phyloP scores from a whole-genome alignment of 2,113 vertebrate species.

The Prunella fulvescens region DNA sequence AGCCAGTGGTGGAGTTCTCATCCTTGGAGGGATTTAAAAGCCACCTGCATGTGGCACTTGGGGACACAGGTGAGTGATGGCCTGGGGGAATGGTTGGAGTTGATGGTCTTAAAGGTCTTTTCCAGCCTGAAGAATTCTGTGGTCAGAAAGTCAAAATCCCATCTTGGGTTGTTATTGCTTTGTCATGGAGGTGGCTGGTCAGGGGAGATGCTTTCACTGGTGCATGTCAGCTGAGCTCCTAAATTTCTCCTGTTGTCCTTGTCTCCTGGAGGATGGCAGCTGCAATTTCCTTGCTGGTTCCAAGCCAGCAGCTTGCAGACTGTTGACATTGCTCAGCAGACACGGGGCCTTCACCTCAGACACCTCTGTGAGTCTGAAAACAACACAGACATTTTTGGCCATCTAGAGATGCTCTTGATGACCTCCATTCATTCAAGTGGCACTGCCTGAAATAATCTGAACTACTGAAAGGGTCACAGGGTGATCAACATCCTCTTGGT shows the following conservation, averaged over 20 bases:
- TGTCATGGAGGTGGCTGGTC: not conserved
- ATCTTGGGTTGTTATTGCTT: not conserved
- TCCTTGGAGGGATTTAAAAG: not conserved
- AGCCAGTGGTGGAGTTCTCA: not conserved
- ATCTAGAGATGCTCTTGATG: not conserved
- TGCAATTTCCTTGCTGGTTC: constrained; percentile 16
- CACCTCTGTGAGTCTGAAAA: not conserved
- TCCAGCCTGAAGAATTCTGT: not conserved
- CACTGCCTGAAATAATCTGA: not conserved
- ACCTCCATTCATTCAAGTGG: not conserved
- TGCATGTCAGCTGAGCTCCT: not conserved
- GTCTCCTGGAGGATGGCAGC: not conserved
- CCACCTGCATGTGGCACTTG: accelerated
- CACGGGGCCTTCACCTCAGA: not conserved
- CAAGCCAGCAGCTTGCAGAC: not conserved
- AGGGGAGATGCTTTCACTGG: not conserved
- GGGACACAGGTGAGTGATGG: not conserved
- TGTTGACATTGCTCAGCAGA: not conserved
- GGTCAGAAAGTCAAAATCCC: not conserved
- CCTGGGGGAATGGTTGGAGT: not conserved
- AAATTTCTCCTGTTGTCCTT: constrained; percentile 14
- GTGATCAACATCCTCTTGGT: not conserved
- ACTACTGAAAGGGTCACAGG: not conserved
- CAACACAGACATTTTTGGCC: not conserved
- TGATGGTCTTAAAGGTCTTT: not conserved